phyloP scores from a whole-genome alignment of 2,797 vertebrate genomes.

The Linurgus olivaceus region DNA sequence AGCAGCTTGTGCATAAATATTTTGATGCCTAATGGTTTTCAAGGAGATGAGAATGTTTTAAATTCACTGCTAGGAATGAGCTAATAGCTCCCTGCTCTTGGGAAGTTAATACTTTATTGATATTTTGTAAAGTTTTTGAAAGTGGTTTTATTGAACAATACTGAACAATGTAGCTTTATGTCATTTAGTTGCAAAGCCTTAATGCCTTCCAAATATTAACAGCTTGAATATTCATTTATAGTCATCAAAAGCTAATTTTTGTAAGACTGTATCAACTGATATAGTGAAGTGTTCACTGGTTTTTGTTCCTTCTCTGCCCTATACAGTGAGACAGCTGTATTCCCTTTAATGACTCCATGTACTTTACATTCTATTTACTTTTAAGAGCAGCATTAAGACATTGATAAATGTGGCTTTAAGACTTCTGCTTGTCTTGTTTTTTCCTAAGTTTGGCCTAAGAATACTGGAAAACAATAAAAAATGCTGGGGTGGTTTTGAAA shows the following conservation, averaged over 20 bases:
- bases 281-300: neutral
- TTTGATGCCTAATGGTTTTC: conserved; percentile 31
- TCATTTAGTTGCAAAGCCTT: neutral
- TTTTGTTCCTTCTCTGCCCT: neutral
- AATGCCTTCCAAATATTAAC: neutral
- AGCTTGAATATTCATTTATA: neutral
- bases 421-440: neutral
- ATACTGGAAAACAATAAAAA: neutral
- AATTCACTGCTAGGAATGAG: neutral
- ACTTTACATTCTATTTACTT: neutral
- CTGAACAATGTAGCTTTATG: neutral
- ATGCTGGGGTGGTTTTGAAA: neutral
- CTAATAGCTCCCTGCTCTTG: neutral
- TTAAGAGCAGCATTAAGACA: neutral
- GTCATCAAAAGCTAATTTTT: neutral
- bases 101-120: neutral
- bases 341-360: neutral
- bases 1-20: conserved; percentile 12
- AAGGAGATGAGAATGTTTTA: neutral
- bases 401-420: neutral
- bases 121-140: neutral
- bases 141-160: neutral
- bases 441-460: neutral
- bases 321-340: neutral
- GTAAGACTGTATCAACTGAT: neutral